Evolutionary conservation across 2,113 vertebrate species (phyloP).

Genomic region (Varanus salvator): DNA sequence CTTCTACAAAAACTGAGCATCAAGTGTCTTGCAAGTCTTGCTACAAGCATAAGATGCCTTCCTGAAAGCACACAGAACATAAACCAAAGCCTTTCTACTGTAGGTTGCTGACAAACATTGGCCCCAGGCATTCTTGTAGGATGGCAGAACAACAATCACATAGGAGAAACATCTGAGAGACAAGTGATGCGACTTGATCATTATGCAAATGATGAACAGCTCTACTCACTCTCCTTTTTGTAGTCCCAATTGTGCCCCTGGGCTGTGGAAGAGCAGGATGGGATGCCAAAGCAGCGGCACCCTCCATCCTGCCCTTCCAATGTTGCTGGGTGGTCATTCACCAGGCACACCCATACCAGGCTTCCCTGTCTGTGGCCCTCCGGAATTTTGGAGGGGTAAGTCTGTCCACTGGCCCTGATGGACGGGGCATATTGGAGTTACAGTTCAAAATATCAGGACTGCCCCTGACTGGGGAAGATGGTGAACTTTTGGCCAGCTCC

Average conservation of each 20-base stretch:
- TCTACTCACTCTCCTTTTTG: background rate
- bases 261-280: background rate
- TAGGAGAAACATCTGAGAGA: constrained; percentile 32
- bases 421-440: background rate
- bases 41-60: constrained; percentile 71
- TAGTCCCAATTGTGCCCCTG: background rate
- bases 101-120: constrained; percentile 36
- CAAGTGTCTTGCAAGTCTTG: constrained; percentile 73
- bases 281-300: background rate
- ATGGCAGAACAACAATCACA: constrained; percentile 25
- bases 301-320: background rate
- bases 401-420: background rate
- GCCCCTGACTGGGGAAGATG: background rate
- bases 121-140: constrained; percentile 17
- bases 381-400: background rate
- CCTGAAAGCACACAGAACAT: constrained; percentile 60
- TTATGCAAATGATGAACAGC: background rate
- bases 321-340: background rate
- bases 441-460: background rate
- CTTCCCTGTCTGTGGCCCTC: background rate
- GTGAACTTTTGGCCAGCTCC: too few species aligned
- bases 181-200: background rate
- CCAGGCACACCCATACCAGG: background rate
- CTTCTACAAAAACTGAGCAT: constrained; percentile 77
- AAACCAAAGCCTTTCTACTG: constrained; percentile 47